Conservation (phyloP, 2,113 vertebrate species). For the Paedocypris sp. region DNA sequence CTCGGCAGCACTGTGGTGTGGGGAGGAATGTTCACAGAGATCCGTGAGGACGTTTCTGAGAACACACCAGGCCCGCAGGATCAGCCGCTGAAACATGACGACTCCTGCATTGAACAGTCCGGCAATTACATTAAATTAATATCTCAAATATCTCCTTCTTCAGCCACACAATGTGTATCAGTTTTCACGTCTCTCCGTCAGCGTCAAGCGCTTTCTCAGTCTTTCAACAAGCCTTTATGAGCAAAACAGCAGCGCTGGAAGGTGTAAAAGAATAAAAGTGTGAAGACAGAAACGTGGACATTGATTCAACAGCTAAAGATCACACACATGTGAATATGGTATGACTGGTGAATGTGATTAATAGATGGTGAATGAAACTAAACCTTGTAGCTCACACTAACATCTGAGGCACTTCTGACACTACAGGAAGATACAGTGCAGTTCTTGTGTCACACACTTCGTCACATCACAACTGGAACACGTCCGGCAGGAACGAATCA, state of each 20-base stretch:
- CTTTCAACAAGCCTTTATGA: background rate
- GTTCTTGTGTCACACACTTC: background rate
- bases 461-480: background rate
- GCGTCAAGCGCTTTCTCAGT: background rate
- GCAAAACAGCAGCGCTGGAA: background rate
- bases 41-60: background rate
- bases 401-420: too few relatives aligned
- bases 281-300: background rate
- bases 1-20: background rate
- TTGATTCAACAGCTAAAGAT: background rate
- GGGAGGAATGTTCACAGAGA: background rate
- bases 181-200: background rate
- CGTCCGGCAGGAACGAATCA: background rate
- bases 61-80: conserved; percentile 23
- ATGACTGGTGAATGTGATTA: too few relatives aligned
- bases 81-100: background rate
- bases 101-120: background rate
- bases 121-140: conserved; percentile 15
- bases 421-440: background rate
- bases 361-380: too few relatives aligned
- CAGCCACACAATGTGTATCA: background rate
- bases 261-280: background rate
- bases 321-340: too few relatives aligned
- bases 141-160: background rate
- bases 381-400: too few relatives aligned